phyloP scores from a whole-genome alignment of 2,797 vertebrate genomes.

The Dryobates pubescens region DNA sequence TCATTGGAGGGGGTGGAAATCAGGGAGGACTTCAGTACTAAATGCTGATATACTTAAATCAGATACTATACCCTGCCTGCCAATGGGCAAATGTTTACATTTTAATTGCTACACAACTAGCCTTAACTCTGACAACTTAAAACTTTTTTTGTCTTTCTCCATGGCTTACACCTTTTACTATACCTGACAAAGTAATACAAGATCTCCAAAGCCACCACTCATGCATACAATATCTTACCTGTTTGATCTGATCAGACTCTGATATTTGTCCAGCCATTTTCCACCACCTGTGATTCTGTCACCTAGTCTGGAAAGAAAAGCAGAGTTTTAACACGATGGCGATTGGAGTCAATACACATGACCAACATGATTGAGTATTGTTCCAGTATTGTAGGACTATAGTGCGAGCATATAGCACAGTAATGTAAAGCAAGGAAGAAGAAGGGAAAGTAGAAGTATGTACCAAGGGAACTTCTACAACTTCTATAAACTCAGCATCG shows the following conservation, averaged over 20 bases:
- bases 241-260: slow-evolving; percentile 96
- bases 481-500: too few species aligned
- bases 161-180: neutral
- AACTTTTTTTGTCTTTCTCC: neutral
- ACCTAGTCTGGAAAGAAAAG: slow-evolving; percentile 65
- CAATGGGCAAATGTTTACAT: neutral
- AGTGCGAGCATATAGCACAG: too few species aligned
- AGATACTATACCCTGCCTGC: neutral
- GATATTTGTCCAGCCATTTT: slow-evolving; percentile 90
- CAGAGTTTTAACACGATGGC: too few species aligned
- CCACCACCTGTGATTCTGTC: slow-evolving; percentile 9
- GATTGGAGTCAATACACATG: too few species aligned
- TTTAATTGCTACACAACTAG: neutral
- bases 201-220: neutral
- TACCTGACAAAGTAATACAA: neutral
- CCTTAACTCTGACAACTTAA: neutral
- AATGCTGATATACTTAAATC: neutral
- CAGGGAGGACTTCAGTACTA: neutral
- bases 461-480: too few species aligned
- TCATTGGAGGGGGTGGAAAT: too few species aligned
- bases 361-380: too few species aligned
- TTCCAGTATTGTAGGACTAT: too few species aligned
- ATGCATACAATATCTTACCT: slow-evolving; percentile 80
- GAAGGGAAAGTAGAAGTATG: too few species aligned
- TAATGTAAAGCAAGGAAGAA: too few species aligned